Base-by-base conservation (phyloP, 2,113 vertebrate species). In the Panthera leo region DNA sequence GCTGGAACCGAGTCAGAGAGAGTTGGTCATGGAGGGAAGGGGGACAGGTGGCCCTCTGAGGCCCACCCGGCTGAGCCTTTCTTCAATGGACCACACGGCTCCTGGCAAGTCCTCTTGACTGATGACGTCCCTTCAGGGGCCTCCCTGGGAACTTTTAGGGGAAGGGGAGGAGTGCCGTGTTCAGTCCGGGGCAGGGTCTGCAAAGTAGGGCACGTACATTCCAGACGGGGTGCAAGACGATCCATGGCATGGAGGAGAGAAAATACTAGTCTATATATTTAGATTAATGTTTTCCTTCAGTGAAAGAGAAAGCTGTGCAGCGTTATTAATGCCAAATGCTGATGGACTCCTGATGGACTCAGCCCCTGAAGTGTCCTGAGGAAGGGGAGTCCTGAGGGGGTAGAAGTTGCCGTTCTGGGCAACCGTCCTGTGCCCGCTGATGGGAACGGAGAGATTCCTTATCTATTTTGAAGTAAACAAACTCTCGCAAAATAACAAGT, bases 321-420 rank as follows among this genome's bases (percentile, higher is more conserved):
- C 1, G 0, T 29, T 25, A 7, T 34, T 16, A 3, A 1, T 6
- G 34, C 36, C 23, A 61, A 34, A 15, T 3, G 58, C 76, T 18
- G 6, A 9, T 5, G 29, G 34, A 11, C 36, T 53, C 25, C 55
- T 58, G 55, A 58, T n/a, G 45, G 34, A 55, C 45, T 45, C 45
- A 29, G 42, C 12, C 27, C 45, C 91, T 48, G 21, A 15, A 10
- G 2, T 29, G 55, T 45, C 4, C 0, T 0, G 21, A 3, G 7
- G 55, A 25, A 7, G 39, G 13, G 42, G 10, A 12, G 1, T 16
- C n/a, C 23, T 7, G 6, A 63, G 58, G 19, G 4, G 65, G 76
- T 18, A 25, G 8, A 5, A 16, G 51, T 1, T 45, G 51, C 0
- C 39, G 45, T 29, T 63, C 39, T 23, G 2, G 80, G 45, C 29